Conservation (phyloP, 2,888 invertebrate species). For the Ctena decussata region DNA sequence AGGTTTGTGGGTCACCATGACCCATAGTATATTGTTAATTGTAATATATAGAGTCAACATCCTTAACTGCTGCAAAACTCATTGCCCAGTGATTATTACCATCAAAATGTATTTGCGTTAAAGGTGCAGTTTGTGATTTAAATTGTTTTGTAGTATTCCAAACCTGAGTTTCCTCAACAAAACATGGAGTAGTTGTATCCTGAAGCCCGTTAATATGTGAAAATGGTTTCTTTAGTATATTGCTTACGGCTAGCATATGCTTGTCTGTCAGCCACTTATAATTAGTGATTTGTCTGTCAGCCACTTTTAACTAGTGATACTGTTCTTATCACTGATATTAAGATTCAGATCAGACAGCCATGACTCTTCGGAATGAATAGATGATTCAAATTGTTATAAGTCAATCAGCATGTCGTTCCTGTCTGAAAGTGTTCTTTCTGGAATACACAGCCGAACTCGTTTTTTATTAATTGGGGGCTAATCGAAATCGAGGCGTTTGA, state of each 20-base stretch:
- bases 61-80: background rate
- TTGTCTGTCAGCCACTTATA: conserved; percentile 13
- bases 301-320: too few species aligned
- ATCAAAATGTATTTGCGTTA: conserved; percentile 1
- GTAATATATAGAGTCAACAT: too few species aligned
- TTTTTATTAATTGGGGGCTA: background rate
- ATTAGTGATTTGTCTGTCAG: background rate
- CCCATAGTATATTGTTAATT: too few species aligned
- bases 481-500: background rate
- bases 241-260: conserved; percentile 1
- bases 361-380: background rate
- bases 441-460: background rate
- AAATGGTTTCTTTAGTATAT: background rate
- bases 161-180: background rate
- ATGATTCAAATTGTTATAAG: background rate
- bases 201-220: conserved; percentile 3
- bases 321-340: too few species aligned
- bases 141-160: background rate
- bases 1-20: too few species aligned
- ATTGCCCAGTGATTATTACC: background rate
- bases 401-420: background rate
- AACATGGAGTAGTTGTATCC: conserved; percentile 1
- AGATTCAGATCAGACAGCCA: background rate
- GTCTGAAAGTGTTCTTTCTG: background rate
- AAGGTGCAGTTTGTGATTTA: background rate